phyloP scores from a whole-genome alignment of 2,113 vertebrate genomes.

The Sylvicapra grimmia region DNA sequence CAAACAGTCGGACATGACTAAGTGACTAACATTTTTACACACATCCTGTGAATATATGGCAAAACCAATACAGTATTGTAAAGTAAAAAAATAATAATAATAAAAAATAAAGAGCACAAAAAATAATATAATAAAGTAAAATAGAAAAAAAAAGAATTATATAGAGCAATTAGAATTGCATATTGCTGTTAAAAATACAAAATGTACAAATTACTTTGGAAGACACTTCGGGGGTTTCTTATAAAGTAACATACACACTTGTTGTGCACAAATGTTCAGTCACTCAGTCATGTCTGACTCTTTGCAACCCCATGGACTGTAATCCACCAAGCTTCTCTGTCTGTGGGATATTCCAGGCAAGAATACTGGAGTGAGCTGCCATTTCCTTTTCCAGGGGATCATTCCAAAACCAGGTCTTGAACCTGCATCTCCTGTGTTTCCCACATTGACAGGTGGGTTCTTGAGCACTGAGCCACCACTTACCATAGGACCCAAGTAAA shows the following conservation, averaged over 20 bases:
- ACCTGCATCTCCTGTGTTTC: background rate
- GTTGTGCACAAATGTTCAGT: background rate
- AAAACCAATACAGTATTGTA: too few relatives aligned
- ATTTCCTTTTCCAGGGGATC: background rate
- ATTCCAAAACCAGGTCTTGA: background rate
- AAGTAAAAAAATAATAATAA: too few relatives aligned
- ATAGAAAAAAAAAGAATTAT: background rate
- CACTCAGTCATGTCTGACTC: background rate
- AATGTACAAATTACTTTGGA: background rate
- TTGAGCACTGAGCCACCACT: background rate
- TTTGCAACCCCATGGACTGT: background rate
- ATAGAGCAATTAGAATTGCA: background rate
- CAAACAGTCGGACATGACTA: rapidly evolving
- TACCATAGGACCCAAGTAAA: background rate
- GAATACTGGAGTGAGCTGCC: background rate
- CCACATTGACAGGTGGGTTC: background rate
- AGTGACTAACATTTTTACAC: background rate
- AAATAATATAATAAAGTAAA: too few relatives aligned
- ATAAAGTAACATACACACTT: background rate
- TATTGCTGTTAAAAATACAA: background rate
- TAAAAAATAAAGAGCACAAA: too few relatives aligned
- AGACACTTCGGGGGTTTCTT: background rate
- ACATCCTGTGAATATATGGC: background rate
- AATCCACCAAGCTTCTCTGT: background rate
- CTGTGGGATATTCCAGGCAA: background rate